Conservation (phyloP, 2,113 vertebrate species). For the Laticauda colubrina region DNA sequence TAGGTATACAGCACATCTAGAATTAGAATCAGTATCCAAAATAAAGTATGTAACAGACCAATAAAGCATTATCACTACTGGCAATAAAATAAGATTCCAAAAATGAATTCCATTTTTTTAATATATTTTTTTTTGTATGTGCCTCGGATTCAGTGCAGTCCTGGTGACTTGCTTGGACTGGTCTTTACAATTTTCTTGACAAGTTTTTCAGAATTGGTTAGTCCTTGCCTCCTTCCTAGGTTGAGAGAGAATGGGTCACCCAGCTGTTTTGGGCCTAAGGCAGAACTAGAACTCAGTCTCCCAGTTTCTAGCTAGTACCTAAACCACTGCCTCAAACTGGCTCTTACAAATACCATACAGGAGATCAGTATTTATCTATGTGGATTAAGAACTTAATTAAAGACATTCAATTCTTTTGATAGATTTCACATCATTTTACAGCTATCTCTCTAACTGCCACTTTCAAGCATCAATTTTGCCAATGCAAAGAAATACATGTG, state of each 20-base stretch:
- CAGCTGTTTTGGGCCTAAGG: not conserved
- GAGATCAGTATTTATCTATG: not conserved
- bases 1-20: not conserved
- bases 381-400: not conserved
- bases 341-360: not conserved
- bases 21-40: not conserved
- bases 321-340: not conserved
- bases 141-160: not conserved
- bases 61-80: not conserved
- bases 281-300: not conserved
- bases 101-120: not conserved
- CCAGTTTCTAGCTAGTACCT: not conserved
- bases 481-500: not conserved
- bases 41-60: not conserved
- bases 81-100: not conserved
- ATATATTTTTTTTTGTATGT: not conserved
- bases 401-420: not conserved
- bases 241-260: not conserved
- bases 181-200: not conserved
- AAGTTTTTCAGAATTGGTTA: not conserved
- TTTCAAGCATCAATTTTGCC: not conserved
- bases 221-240: not conserved
- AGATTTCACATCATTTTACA: not conserved
- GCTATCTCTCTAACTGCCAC: not conserved
- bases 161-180: not conserved